Base-by-base conservation (phyloP, 2,797 vertebrate genomes). In the Scarus forsteni region DNA sequence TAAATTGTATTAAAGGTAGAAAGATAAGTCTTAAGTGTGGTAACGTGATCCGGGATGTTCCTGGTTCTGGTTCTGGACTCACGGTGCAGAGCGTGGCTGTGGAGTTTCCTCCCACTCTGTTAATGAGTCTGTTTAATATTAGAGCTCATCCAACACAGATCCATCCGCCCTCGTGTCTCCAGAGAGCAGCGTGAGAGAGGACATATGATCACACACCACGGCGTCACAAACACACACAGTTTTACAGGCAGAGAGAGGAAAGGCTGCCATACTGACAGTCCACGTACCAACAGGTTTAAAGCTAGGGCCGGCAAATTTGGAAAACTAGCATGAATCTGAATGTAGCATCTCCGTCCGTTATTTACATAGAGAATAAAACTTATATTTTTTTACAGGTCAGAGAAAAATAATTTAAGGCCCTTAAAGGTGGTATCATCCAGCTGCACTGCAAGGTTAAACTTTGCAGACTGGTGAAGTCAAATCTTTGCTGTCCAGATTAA, bases 91-190 rank as follows among this genome's bases (percentile, higher is more conserved):
- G 38, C 52, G 48, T 51, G 35, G 68, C 59, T 63, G 51, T 38
- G 59, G 7, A 19, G 56, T 18, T 62, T 60, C 68, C 69, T 58
- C 82, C 78, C 50, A 79, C 75, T 40, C 65, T 7, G 48, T n/a
- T 44, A 53, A 63, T 54, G 73, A 42, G 36, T 42, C 60, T 40
- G 60, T 59, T 77, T 66, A 70, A 81, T 77, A 76, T 76, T 58
- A 73, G 68, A 11, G 61, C 51, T 57, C 55, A 35, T 73, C 55
- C 14, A 59, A 63, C 52, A 59, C 49, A 49, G 14, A 18, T 39
- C 80, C 19, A 18, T 39, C 80, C 19, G 15, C 62, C 77, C 19
- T 39, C 71, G 70, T 46, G 46, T 67, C 54, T 57, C 53, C 58
- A 61, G 68, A 60, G 48, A 73, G 10, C 9, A 36, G 54, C 6